Conservation (phyloP, 2,113 vertebrate species). For the Ascaphus truei region DNA sequence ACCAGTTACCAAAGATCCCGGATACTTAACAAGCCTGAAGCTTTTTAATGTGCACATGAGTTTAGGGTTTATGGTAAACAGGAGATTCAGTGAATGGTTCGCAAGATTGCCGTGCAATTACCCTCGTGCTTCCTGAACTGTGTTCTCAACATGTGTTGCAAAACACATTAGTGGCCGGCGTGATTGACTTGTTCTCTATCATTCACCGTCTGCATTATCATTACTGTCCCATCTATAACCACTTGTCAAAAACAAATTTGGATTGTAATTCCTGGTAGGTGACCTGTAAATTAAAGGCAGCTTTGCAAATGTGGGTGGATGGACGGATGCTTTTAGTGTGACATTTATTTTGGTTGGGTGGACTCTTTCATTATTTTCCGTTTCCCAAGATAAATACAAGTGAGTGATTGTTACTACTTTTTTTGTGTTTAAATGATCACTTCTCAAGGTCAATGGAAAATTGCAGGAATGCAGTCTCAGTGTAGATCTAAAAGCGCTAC, state of each 20-base stretch:
- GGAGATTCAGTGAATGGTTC: not conserved
- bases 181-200: conserved; percentile 20
- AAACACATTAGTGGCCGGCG: conserved; percentile 39
- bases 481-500: not conserved
- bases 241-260: conserved; percentile 43
- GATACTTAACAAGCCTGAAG: too few relatives aligned
- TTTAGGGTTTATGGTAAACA: not conserved
- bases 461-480: not conserved
- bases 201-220: conserved; percentile 21
- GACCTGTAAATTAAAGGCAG: conserved; percentile 52
- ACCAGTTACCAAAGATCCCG: conserved; percentile 1
- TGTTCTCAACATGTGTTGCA: conserved; percentile 31
- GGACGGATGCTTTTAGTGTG: conserved; percentile 41
- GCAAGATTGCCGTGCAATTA: conserved; percentile 21
- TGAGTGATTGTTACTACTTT: not conserved
- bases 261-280: conserved; percentile 48
- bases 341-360: conserved; percentile 38
- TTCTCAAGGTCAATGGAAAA: conserved; percentile 3
- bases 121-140: conserved; percentile 34
- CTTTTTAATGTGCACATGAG: not conserved
- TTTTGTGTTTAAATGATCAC: not conserved
- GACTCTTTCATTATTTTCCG: conserved; percentile 10
- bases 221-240: conserved; percentile 38
- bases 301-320: conserved; percentile 46
- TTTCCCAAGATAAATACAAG: conserved; percentile 16